A percentile compares a stretch with the other conserved stretches of the same genome.
These are phyloP conservation scores for Saguinus midas DNA, from an alignment of 2,113 vertebrate genomes.

Conservation along the genomic window DNA sequence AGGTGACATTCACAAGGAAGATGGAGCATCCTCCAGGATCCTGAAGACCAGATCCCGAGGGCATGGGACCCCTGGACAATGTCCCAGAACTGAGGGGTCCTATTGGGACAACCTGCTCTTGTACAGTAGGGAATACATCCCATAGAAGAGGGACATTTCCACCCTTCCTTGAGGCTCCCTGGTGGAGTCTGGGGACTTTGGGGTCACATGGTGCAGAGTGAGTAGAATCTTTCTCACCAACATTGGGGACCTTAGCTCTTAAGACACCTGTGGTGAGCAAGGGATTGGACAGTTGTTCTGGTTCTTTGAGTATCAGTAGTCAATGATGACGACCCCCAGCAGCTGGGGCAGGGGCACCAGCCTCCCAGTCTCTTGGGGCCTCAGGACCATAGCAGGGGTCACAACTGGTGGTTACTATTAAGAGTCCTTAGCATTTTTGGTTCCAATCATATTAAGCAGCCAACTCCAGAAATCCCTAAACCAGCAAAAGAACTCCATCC, in stretches of 20 bases:
- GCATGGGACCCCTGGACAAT: accelerated
- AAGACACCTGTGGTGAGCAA: too few species aligned
- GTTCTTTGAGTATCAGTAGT: too few species aligned
- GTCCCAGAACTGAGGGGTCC: not conserved
- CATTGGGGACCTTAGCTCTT: accelerated
- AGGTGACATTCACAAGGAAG: not conserved
- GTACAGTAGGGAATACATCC: not conserved
- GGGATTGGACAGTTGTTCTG: accelerated
- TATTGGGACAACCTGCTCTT: accelerated
- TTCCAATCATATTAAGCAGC: too few species aligned
- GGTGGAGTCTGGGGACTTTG: not conserved
- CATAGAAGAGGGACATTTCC: not conserved
- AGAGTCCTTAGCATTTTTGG: too few species aligned
- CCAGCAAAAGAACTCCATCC: too few species aligned
- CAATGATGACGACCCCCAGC: not conserved
- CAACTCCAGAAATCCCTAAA: too few species aligned
- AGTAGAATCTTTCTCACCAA: accelerated
- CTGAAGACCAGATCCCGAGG: not conserved
- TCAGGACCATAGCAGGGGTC: not conserved
- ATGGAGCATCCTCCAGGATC: not conserved
- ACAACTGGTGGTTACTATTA: not conserved
- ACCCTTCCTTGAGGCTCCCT: not conserved
- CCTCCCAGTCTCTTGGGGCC: not conserved
- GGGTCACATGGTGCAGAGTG: accelerated
- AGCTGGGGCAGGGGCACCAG: accelerated